Evolutionary conservation across 2,797 vertebrate species (phyloP).

Genomic region (Malurus leucopterus): DNA sequence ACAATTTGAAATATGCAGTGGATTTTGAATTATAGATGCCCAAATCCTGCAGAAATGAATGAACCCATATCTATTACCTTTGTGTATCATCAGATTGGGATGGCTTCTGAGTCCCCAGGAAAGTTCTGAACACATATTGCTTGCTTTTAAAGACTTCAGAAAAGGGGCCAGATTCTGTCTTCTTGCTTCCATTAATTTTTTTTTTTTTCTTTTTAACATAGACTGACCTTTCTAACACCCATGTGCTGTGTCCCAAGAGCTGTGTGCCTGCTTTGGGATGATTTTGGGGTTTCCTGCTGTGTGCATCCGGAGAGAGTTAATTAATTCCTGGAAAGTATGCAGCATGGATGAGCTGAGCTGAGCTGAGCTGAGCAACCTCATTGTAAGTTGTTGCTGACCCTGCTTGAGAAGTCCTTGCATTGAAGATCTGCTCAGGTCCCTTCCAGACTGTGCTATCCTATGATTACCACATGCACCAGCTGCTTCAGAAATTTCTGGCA

Average conservation of each 20-base stretch:
- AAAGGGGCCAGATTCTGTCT: not conserved
- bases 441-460: not conserved
- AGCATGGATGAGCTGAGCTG: not conserved
- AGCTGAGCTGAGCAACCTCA: not conserved
- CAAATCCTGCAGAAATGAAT: not conserved
- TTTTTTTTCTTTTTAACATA: not conserved
- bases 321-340: not conserved
- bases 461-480: not conserved
- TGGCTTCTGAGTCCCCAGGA: not conserved
- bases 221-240: not conserved
- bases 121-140: not conserved
- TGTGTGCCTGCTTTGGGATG: fast-evolving
- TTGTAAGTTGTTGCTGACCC: not conserved
- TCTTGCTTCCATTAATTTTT: not conserved
- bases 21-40: not conserved
- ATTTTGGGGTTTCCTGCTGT: not conserved
- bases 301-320: fast-evolving
- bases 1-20: not conserved
- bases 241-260: not conserved
- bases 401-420: not conserved
- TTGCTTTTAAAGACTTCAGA: not conserved
- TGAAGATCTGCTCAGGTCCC: not conserved
- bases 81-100: not conserved
- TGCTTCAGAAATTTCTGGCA: not conserved
- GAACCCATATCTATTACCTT: not conserved